phyloP scores from a whole-genome alignment of 2,797 vertebrate genomes.

The Sebastes kiyomatsui region DNA sequence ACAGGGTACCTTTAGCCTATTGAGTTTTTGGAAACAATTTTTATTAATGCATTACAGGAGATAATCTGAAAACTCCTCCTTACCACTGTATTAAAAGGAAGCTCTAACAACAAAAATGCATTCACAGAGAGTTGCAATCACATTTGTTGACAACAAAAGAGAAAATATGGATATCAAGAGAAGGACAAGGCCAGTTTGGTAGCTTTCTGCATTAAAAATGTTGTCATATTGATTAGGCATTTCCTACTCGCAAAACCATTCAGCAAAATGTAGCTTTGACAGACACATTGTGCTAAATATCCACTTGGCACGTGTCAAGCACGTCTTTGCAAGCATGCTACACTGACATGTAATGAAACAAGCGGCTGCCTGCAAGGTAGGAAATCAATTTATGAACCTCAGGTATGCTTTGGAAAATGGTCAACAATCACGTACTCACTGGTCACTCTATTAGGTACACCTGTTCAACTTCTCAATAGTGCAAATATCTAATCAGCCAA shows the following conservation, averaged over 20 bases:
- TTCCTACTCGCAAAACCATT: not conserved
- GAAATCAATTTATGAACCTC: slow-evolving; percentile 23
- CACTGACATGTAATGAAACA: slow-evolving; percentile 31
- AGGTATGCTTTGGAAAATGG: slow-evolving; percentile 1
- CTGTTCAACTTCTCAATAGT: not conserved
- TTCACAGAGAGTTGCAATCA: not conserved
- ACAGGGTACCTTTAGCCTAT: not conserved
- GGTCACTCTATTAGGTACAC: not conserved
- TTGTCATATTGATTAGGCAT: slow-evolving; percentile 26
- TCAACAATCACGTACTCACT: not conserved
- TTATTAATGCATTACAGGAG: not conserved
- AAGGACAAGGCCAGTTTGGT: slow-evolving; percentile 2
- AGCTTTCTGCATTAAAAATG: slow-evolving; percentile 10
- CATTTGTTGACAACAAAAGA: slow-evolving; percentile 8
- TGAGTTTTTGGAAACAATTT: not conserved
- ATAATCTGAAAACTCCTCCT: not conserved
- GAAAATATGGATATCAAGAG: slow-evolving; percentile 7
- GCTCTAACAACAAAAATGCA: not conserved
- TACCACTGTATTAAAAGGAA: slow-evolving; percentile 1
- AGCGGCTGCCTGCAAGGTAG: not conserved
- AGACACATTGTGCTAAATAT: slow-evolving; percentile 21
- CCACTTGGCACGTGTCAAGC: slow-evolving; percentile 4
- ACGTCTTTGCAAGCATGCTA: slow-evolving; percentile 5
- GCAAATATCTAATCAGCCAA: not conserved
- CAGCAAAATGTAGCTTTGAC: slow-evolving; percentile 15